Conservation (phyloP, 2,888 invertebrate species). For the Aradus depressus region DNA sequence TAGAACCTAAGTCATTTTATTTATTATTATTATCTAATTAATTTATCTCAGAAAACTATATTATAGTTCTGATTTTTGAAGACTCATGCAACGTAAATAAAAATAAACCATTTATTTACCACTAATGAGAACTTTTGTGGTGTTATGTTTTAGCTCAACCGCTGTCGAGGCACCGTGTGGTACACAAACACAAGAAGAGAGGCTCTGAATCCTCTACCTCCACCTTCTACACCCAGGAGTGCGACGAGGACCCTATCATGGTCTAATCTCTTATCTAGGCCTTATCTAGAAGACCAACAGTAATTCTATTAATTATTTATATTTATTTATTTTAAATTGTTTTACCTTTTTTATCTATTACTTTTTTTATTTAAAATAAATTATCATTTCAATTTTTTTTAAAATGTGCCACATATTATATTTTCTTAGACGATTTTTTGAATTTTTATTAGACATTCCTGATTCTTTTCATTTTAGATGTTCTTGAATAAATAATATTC, state of each 20-base stretch:
- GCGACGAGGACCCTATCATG: constrained; percentile 37
- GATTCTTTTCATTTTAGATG: background rate
- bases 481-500: background rate
- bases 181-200: constrained; percentile 28
- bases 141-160: constrained; percentile 28
- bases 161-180: constrained; percentile 27
- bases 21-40: too few species aligned
- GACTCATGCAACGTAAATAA: too few species aligned
- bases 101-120: too few species aligned
- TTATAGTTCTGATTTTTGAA: too few species aligned
- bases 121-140: too few species aligned
- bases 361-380: background rate
- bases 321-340: background rate
- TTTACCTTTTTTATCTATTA: background rate
- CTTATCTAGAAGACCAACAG: background rate
- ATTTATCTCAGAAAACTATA: too few species aligned
- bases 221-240: constrained; percentile 30
- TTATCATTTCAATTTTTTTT: too few species aligned
- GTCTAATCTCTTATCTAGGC: too few species aligned
- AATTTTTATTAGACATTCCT: background rate
- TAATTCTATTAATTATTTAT: background rate
- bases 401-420: too few species aligned
- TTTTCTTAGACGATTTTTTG: too few species aligned
- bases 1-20: too few species aligned
- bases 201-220: constrained; percentile 24